Conservation (phyloP, 2,113 vertebrate species). For the Ailurus styani region DNA sequence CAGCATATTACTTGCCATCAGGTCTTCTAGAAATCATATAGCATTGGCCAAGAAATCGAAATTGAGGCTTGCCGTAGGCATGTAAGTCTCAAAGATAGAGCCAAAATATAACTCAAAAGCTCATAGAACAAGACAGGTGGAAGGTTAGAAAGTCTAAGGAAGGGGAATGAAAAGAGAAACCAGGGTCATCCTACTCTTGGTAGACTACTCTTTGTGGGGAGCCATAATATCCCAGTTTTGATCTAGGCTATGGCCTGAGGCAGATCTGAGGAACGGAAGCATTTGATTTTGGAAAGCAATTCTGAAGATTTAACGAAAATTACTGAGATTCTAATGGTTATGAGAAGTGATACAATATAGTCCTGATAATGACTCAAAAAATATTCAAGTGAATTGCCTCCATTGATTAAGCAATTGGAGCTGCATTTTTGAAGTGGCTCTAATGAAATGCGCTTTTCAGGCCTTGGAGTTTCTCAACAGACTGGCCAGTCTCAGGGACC, state of each 20-base stretch:
- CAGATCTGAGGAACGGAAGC: background rate
- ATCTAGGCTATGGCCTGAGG: background rate
- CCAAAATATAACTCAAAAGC: background rate
- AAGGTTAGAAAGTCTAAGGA: background rate
- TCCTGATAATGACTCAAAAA: background rate
- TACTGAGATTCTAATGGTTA: background rate
- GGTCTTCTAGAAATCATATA: background rate
- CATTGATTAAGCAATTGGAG: background rate
- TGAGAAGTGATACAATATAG: background rate
- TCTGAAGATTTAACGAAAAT: background rate
- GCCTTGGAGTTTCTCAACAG: background rate
- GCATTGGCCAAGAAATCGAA: background rate
- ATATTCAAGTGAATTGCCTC: background rate
- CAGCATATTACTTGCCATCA: background rate
- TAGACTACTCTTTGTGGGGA: background rate
- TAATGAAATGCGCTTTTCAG: background rate
- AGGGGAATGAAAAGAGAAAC: background rate
- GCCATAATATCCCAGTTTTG: background rate
- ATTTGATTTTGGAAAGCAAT: background rate
- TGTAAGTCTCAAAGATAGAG: background rate
- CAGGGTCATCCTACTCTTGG: background rate
- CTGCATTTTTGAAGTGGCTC: background rate
- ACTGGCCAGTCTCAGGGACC: background rate
- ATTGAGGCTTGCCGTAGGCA: background rate
- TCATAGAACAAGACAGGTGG: background rate